These are phyloP conservation scores for Sesamia inferens DNA, from an alignment of 2,888 invertebrate species.

Conservation along the genomic window DNA sequence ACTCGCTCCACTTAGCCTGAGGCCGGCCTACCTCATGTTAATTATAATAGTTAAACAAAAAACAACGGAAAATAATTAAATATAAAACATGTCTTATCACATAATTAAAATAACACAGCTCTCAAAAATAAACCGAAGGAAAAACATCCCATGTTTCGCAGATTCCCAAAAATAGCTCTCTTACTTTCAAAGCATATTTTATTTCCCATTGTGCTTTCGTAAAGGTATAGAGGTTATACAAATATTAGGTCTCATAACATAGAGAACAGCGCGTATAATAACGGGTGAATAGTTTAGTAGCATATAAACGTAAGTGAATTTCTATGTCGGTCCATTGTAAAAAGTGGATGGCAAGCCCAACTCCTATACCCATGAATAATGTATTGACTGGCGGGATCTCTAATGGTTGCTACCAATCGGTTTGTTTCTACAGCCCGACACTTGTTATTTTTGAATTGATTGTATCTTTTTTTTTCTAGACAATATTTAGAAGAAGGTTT, in stretches of 20 bases:
- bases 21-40: too few species aligned
- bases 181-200: constrained; percentile 28
- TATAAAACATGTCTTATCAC: background rate
- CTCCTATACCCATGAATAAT: constrained; percentile 66
- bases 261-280: constrained; percentile 47
- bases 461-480: background rate
- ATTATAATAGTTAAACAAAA: background rate
- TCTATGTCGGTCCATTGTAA: constrained; percentile 71
- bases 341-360: constrained; percentile 60
- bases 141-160: constrained; percentile 5
- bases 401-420: constrained; percentile 61
- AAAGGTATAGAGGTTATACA: constrained; percentile 44
- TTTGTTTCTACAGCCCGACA: constrained; percentile 53
- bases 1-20: too few species aligned
- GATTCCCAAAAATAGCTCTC: constrained; percentile 26
- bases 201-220: constrained; percentile 42
- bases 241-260: constrained; percentile 59
- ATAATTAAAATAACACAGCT: constrained; percentile 12
- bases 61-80: background rate
- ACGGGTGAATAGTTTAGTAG: constrained; percentile 60
- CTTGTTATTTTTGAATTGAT: constrained; percentile 41
- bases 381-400: constrained; percentile 58
- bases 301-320: constrained; percentile 73
- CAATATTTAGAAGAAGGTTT: background rate
- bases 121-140: constrained; percentile 1